Evolutionary conservation across 2,797 vertebrate genomes (phyloP).

Genomic region (Columba guinea): DNA sequence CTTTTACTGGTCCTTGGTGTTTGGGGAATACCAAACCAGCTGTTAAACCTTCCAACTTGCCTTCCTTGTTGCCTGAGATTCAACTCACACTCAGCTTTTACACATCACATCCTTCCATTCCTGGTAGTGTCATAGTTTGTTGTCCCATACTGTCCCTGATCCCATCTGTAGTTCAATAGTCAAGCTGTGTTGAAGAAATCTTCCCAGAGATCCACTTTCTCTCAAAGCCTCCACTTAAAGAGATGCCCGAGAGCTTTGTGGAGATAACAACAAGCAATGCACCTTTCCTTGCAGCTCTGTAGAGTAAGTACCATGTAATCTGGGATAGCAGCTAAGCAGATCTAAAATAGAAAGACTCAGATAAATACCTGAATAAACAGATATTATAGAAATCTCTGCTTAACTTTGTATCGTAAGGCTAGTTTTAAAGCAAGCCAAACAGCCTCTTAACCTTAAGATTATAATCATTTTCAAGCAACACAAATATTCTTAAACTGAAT

Average conservation of each 20-base stretch:
- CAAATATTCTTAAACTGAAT: background rate
- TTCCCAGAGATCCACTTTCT: background rate
- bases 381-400: background rate
- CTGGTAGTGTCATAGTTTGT: background rate
- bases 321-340: background rate
- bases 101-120: background rate
- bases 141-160: background rate
- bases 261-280: background rate
- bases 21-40: background rate
- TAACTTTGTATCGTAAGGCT: background rate
- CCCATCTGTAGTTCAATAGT: background rate
- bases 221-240: background rate
- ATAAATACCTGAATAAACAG: background rate
- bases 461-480: background rate
- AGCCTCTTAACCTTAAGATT: background rate
- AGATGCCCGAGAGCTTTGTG: background rate
- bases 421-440: background rate
- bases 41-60: background rate
- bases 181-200: background rate
- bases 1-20: background rate
- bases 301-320: background rate
- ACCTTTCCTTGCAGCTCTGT: background rate
- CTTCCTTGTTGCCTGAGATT: background rate
- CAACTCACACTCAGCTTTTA: background rate
- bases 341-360: background rate